A percentile compares a stretch with the other conserved stretches of the same genome.
Conservation (phyloP, 2,888 invertebrate genomes). For the Cephus pygmeus region DNA sequence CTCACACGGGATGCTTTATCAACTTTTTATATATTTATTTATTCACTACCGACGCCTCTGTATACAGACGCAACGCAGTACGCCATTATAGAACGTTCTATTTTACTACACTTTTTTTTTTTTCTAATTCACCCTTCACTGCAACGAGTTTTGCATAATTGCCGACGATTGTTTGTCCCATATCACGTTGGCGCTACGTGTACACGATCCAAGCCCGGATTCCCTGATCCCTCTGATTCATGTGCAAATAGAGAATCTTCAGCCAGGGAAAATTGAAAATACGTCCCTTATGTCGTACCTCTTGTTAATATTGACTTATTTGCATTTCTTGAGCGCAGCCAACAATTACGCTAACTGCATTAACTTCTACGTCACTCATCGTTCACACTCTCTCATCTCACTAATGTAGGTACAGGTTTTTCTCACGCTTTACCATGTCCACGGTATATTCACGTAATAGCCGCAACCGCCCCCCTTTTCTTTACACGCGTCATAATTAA, state of each 20-base stretch:
- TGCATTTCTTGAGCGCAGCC: slow-evolving; percentile 4
- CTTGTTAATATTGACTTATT: not conserved
- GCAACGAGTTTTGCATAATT: slow-evolving; percentile 60
- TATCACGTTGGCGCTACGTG: slow-evolving; percentile 46
- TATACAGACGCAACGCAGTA: not conserved
- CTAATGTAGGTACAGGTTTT: not conserved
- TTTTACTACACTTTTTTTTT: slow-evolving; percentile 34
- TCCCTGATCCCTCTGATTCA: slow-evolving; percentile 57
- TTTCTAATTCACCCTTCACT: slow-evolving; percentile 42
- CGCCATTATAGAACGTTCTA: not conserved
- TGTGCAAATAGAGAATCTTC: slow-evolving; percentile 53
- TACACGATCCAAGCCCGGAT: slow-evolving; percentile 45
- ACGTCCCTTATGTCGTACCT: not conserved
- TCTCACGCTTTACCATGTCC: not conserved
- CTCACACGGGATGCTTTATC: not conserved
- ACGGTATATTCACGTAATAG: not conserved
- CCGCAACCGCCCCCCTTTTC: not conserved
- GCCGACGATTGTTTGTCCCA: slow-evolving; percentile 60
- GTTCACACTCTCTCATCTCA: not conserved
- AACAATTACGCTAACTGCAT: not conserved
- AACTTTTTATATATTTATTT: not conserved
- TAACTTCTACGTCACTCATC: not conserved
- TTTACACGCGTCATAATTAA: slow-evolving; percentile 35
- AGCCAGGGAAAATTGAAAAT: slow-evolving; percentile 17
- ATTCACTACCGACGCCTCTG: not conserved